Evolutionary conservation across 2,888 invertebrate genomes (phyloP).

Genomic region (Biston stratarius): DNA sequence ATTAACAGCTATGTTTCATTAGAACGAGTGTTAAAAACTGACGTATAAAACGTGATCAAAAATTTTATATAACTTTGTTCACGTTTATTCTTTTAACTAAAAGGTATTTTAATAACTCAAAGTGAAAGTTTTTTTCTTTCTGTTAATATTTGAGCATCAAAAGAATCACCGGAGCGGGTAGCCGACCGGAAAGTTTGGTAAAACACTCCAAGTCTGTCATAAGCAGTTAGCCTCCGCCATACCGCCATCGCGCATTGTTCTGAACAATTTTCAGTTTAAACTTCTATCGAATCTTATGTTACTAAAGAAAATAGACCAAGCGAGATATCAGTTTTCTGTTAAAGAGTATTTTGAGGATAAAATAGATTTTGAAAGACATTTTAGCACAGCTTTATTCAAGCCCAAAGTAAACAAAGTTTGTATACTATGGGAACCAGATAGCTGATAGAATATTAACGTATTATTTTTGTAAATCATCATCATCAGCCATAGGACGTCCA

Average conservation of each 20-base stretch:
- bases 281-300: constrained; percentile 35
- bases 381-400: background rate
- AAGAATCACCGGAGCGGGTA: constrained; percentile 42
- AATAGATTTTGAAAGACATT: background rate
- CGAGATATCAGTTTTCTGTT: constrained; percentile 9
- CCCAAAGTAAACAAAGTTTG: background rate
- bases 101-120: constrained; percentile 23
- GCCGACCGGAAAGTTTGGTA: constrained; percentile 44
- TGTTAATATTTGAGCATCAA: constrained; percentile 33
- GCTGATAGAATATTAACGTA: too few relatives aligned
- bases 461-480: too few relatives aligned
- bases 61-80: constrained; percentile 2
- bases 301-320: constrained; percentile 13
- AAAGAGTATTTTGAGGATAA: background rate
- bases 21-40: constrained; percentile 9
- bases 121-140: constrained; percentile 25
- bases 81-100: constrained; percentile 12
- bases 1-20: background rate
- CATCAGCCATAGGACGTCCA: too few relatives aligned
- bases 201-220: constrained; percentile 44
- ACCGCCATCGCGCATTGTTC: constrained; percentile 37
- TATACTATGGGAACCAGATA: too few relatives aligned
- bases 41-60: constrained; percentile 11
- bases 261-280: constrained; percentile 39
- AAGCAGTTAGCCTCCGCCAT: constrained; percentile 41